phyloP scores from a whole-genome alignment of 2,888 invertebrate species.

The Steinernema hermaphroditum region DNA sequence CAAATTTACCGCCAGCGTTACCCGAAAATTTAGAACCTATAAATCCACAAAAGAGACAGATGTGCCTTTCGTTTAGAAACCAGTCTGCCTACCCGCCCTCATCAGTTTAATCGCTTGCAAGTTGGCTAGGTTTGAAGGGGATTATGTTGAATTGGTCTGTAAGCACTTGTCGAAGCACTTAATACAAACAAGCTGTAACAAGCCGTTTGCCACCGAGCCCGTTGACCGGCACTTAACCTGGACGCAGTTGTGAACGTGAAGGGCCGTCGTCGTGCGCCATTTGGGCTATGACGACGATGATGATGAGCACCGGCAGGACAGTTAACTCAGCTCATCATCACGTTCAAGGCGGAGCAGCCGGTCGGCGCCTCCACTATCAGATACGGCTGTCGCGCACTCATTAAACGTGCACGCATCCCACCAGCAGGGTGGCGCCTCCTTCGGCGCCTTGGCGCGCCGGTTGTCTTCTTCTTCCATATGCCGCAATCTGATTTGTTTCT shows the following conservation, averaged over 20 bases:
- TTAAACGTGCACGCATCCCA: constrained; percentile 31
- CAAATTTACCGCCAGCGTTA: no score
- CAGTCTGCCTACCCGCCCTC: no score
- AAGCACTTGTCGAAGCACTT: constrained; percentile 1
- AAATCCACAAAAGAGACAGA: no score
- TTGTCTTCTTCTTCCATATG: constrained; percentile 29
- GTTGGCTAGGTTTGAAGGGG: background rate
- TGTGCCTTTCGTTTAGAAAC: no score
- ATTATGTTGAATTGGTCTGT: constrained; percentile 2
- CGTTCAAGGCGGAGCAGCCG: constrained; percentile 14
- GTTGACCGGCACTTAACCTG: constrained; percentile 29
- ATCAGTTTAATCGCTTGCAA: background rate
- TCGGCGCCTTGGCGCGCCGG: constrained; percentile 16
- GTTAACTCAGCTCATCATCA: constrained; percentile 6
- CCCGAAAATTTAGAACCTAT: no score
- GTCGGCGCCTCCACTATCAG: constrained; percentile 28
- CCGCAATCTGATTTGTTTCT: constrained; percentile 31
- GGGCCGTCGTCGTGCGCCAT: background rate
- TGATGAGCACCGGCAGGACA: background rate
- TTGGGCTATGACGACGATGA: no score
- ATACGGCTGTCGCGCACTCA: constrained; percentile 31
- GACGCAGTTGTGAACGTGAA: background rate
- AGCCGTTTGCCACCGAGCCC: constrained; percentile 21
- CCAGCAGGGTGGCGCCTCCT: constrained; percentile 29
- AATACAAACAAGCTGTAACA: constrained; percentile 12